phyloP scores from a whole-genome alignment of 2,113 vertebrate species.

The Dicaeum eximium region DNA sequence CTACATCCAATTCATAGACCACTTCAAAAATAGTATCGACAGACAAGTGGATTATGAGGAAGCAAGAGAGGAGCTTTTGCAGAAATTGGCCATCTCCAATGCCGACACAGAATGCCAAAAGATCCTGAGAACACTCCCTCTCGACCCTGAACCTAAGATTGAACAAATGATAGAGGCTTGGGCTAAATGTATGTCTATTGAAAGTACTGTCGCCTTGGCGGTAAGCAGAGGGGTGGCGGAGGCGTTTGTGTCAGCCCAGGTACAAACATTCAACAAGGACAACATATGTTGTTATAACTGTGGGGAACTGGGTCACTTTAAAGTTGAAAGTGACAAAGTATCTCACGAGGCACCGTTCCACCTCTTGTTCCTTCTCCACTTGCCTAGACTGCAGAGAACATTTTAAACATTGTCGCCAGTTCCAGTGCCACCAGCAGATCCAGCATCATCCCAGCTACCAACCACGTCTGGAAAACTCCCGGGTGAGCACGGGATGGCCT shows the following conservation, averaged over 20 bases:
- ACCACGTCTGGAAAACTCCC: background rate
- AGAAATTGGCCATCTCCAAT: background rate
- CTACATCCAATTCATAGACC: background rate
- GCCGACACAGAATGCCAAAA: background rate
- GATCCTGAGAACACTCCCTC: background rate
- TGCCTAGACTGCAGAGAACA: background rate
- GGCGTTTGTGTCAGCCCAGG: background rate
- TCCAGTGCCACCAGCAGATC: background rate
- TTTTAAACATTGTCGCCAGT: background rate
- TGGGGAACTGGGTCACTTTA: background rate
- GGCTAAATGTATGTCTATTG: background rate
- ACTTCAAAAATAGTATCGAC: background rate
- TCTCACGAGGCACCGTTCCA: background rate
- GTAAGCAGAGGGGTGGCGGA: background rate
- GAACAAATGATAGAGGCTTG: background rate
- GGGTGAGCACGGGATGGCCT: too few species aligned
- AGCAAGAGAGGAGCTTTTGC: background rate
- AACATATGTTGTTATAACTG: background rate
- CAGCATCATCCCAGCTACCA: background rate
- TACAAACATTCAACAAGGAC: background rate
- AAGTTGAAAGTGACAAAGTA: background rate
- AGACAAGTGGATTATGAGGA: background rate
- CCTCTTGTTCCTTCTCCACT: background rate
- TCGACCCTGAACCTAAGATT: background rate
- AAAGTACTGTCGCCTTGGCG: background rate